Conservation (phyloP, 1,140 invertebrate genomes). For the Drosophila pandora region DNA sequence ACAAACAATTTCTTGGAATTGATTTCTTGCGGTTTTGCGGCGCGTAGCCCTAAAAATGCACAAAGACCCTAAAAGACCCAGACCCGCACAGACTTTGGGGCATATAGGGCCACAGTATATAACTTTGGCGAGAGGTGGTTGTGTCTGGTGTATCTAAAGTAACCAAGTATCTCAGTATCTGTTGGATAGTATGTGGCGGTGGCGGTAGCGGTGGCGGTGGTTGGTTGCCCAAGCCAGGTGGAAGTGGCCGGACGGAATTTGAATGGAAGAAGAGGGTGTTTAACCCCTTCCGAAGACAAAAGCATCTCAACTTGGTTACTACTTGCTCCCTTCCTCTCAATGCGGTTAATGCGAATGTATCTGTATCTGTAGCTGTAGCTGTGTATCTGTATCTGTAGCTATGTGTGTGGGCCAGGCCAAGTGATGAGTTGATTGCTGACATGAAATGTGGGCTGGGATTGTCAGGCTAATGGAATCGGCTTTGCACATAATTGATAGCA, state of each 20-base stretch:
- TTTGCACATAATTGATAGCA: conserved; percentile 39
- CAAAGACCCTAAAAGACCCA: conserved; percentile 14
- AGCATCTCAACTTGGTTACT: neutral
- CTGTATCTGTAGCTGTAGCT: neutral
- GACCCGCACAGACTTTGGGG: conserved; percentile 14
- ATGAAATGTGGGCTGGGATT: conserved; percentile 37
- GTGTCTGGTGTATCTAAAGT: neutral
- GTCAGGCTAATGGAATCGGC: conserved; percentile 38
- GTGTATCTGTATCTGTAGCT: neutral
- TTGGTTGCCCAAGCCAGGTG: neutral
- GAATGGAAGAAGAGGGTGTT: conserved; percentile 6
- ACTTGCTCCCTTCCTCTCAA: neutral
- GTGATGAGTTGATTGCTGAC: conserved; percentile 40
- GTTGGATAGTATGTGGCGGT: neutral
- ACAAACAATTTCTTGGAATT: conserved; percentile 79
- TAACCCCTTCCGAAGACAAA: conserved; percentile 7
- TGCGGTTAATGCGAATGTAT: neutral
- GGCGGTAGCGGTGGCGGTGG: no score
- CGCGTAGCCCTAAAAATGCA: conserved; percentile 75
- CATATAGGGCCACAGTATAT: conserved; percentile 1
- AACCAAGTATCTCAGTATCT: conserved; percentile 2
- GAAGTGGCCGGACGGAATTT: neutral
- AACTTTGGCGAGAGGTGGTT: neutral
- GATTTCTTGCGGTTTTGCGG: conserved; percentile 76
- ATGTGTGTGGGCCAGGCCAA: conserved; percentile 14